phyloP scores from a whole-genome alignment of 92 coral and sea anemone species.

The Pocillopora grandis region DNA sequence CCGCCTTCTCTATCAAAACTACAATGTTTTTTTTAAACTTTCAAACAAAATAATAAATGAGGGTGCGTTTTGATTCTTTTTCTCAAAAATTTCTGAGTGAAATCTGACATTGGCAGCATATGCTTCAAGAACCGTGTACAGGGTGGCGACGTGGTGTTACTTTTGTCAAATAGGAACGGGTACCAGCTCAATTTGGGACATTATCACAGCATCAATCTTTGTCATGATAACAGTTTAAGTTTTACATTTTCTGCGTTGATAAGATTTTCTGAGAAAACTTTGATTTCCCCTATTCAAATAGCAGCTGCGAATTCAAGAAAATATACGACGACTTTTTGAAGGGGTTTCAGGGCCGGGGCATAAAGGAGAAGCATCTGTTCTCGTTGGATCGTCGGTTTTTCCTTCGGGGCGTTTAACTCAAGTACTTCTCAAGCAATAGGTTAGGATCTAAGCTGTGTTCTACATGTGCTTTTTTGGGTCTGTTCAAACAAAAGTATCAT shows the following conservation, averaged over 20 bases:
- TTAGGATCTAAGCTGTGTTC: background rate
- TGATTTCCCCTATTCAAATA: conserved; percentile 20
- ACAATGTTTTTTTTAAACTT: background rate
- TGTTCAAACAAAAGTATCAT: conserved; percentile 29
- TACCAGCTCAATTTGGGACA: conserved; percentile 14
- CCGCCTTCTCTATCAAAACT: background rate
- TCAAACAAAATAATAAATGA: background rate
- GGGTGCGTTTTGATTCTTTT: background rate
- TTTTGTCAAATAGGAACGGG: conserved; percentile 31
- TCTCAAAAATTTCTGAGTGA: background rate
- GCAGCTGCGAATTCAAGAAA: conserved; percentile 27
- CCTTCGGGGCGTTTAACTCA: background rate
- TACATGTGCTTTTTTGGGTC: background rate
- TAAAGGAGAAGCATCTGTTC: background rate
- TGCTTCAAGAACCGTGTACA: conserved; percentile 15
- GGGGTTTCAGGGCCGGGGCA: background rate
- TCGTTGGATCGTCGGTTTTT: background rate
- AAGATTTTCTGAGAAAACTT: conserved; percentile 34
- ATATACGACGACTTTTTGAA: background rate
- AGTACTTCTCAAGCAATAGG: conserved; percentile 7
- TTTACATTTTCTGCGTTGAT: conserved; percentile 11
- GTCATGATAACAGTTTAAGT: conserved; percentile 15
- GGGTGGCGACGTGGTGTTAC: background rate
- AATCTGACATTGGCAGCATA: conserved; percentile 11
- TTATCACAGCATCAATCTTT: conserved; percentile 18